phyloP scores from a whole-genome alignment of 2,797 vertebrate species.

The Natrix natrix region DNA sequence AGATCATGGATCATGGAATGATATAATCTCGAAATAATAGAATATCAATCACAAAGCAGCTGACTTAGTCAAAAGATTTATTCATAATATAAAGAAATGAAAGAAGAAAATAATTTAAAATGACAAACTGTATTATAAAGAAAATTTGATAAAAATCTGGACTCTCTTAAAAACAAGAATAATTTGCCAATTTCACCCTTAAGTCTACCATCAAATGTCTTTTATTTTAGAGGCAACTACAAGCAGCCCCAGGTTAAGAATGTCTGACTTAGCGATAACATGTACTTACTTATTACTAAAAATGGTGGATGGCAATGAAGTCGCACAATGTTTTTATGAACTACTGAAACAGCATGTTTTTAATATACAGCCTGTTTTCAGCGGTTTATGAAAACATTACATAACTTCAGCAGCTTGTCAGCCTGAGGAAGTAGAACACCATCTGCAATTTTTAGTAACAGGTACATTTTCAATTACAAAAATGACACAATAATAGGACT shows the following conservation, averaged over 20 bases:
- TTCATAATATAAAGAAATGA: not conserved
- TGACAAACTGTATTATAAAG: not conserved
- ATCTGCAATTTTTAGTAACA: not conserved
- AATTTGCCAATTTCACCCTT: not conserved
- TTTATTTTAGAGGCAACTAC: not conserved
- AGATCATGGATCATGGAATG: not conserved
- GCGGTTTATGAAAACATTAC: not conserved
- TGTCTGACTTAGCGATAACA: not conserved
- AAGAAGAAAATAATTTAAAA: not conserved
- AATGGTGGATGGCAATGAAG: not conserved
- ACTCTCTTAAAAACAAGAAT: not conserved
- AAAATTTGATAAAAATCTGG: not conserved
- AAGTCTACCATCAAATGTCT: not conserved
- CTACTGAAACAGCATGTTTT: not conserved
- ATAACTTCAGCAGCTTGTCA: not conserved
- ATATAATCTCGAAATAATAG: not conserved
- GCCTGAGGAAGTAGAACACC: not conserved
- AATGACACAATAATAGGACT: not conserved
- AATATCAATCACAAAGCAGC: not conserved
- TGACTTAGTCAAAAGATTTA: not conserved
- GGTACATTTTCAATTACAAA: not conserved
- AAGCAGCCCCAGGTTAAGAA: not conserved
- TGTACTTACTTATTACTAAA: not conserved
- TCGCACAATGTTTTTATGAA: not conserved
- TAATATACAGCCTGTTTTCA: not conserved